Conservation (phyloP, 2,113 vertebrate genomes). For the Galeopterus variegatus region DNA sequence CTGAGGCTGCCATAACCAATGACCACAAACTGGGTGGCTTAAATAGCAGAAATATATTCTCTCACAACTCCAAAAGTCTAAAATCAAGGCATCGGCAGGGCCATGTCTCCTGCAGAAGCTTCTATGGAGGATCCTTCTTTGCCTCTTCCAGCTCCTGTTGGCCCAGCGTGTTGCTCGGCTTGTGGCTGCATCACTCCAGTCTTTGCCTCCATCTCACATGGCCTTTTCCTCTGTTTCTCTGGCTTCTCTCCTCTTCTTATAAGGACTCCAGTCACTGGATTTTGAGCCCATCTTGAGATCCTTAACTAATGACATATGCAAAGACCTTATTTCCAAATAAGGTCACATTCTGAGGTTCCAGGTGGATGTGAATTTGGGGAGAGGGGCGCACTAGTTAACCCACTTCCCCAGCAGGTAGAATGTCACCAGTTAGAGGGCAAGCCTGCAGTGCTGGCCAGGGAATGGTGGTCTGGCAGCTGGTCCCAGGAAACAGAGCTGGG, state of each 20-base stretch:
- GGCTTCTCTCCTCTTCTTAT: neutral
- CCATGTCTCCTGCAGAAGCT: rapidly evolving
- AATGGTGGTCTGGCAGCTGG: rapidly evolving
- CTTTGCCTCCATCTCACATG: neutral
- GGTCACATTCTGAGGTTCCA: neutral
- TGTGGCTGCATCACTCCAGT: neutral
- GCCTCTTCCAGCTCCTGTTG: neutral
- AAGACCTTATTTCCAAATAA: neutral
- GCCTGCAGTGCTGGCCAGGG: rapidly evolving
- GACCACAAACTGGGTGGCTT: neutral
- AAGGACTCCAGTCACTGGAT: neutral
- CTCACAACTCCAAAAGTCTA: neutral
- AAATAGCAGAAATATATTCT: neutral
- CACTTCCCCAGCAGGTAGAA: neutral
- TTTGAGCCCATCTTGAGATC: neutral
- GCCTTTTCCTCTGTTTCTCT: neutral
- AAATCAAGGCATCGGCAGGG: neutral
- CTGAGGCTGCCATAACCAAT: neutral
- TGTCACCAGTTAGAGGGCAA: neutral
- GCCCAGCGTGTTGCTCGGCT: neutral
- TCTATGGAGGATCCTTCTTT: neutral
- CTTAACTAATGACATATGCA: neutral
- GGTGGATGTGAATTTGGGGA: neutral
- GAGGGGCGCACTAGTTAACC: neutral
- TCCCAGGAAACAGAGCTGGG: neutral